phyloP scores from a whole-genome alignment of 2,113 vertebrate species.

The Brachirus orientalis region DNA sequence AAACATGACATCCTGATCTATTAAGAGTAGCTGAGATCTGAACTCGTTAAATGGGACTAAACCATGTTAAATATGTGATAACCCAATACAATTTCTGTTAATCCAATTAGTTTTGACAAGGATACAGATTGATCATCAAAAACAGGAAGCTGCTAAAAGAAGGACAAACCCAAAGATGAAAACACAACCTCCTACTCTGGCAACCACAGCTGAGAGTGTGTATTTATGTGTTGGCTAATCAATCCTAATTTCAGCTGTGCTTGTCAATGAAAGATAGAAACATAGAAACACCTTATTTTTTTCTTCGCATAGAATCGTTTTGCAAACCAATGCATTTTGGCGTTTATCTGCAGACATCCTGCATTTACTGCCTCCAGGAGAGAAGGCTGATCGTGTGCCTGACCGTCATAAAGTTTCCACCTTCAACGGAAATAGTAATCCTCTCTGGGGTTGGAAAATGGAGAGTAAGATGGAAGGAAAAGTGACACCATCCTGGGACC shows the following conservation, averaged over 20 bases:
- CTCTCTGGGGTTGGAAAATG: not conserved
- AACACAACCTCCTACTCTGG: no score
- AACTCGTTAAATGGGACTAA: no score
- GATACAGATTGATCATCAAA: no score
- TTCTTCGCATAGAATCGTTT: not conserved
- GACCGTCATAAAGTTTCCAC: not conserved
- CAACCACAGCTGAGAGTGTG: no score
- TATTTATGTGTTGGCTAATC: not conserved
- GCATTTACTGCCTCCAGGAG: not conserved
- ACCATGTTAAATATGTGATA: no score
- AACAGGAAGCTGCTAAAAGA: no score
- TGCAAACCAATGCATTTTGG: not conserved
- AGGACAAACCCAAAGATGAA: no score
- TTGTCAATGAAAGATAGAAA: not conserved
- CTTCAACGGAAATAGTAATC: constrained; percentile 1
- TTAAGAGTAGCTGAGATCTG: no score
- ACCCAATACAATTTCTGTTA: no score
- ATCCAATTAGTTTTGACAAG: no score
- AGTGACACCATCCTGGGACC: constrained; percentile 3
- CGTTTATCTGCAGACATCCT: not conserved
- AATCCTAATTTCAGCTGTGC: not conserved
- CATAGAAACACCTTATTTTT: not conserved
- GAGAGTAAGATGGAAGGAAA: not conserved
- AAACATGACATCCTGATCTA: no score
- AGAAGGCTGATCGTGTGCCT: not conserved